Evolutionary conservation across 2,888 invertebrate species (phyloP), one percentile per base, ranked within the genome.

Genomic region (Thumatha senex): DNA sequence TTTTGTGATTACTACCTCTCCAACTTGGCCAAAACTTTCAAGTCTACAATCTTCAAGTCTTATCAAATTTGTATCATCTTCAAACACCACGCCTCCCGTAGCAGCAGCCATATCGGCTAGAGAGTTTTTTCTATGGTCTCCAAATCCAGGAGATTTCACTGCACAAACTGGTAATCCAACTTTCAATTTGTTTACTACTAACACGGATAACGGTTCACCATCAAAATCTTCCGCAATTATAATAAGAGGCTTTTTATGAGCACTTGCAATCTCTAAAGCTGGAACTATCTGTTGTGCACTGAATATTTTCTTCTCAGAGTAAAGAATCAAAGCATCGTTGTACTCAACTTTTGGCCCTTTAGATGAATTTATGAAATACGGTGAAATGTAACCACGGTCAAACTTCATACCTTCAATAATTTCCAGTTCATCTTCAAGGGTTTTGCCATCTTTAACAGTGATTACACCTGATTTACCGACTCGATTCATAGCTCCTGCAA

Each of bases 401-500:
- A 99, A 98, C 88, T 98, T 98, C 98, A 99, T 98, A 47, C 99
- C 99, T 88, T 99, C 99, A 75, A 97, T 97, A 18, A 98, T 65
- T 92, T 99, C 99, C 55, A 99, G 89, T 82, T 99, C 99, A 89
- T 99, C 99, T 51, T 93, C 92, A 48, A 99, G 89, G 0, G 99
- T 99, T 92, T 99, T 99, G 11, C 99, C 99, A 86, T 99, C 99
- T 89, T 99, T 99, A 0, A 99, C 99, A 7, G 99, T 99, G 61
- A 99, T 98, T 29, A 99, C 98, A 48, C 99, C 99, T 84, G 99
- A 98, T 76, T 97, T 96, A 5, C 99, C 99, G 46, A 99, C 99
- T 82, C 93, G 95, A 72, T 97, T 96, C 98, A 99, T 99, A 18
- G 99, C 99, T 76, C 96, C 95, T 18, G 99, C 97, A 67, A 99